phyloP scores from a whole-genome alignment of 2,888 invertebrate species.

The Idaea straminata region DNA sequence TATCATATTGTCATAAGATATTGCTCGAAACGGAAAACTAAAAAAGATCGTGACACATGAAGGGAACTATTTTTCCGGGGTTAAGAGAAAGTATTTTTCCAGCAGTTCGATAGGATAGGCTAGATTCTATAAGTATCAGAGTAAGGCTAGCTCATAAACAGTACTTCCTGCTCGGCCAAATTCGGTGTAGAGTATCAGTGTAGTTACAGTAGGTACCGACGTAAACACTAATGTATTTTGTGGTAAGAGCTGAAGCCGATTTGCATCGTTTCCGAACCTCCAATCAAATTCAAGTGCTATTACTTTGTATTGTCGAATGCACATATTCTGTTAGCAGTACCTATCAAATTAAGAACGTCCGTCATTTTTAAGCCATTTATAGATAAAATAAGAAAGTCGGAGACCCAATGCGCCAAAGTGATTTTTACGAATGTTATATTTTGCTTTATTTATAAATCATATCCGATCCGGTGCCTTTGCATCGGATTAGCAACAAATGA shows the following conservation, averaged over 20 bases:
- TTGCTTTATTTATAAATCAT: no score
- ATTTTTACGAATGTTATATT: no score
- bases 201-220: neutral
- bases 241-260: slow-evolving; percentile 13
- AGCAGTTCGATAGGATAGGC: neutral
- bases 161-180: no score
- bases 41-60: neutral
- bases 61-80: neutral
- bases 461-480: no score
- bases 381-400: no score
- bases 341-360: no score
- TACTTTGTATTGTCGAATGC: neutral
- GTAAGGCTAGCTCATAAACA: neutral
- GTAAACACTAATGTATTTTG: slow-evolving; percentile 1
- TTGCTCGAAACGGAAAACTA: neutral
- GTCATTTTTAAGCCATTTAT: no score
- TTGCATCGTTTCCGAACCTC: slow-evolving; percentile 20
- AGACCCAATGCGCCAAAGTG: no score
- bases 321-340: neutral
- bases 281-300: slow-evolving; percentile 24
- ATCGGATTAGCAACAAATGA: no score
- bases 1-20: neutral
- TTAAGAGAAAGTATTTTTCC: neutral
- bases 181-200: neutral
- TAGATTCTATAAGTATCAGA: neutral